Evolutionary conservation across 2,888 invertebrate genomes (phyloP).

Genomic region (Blastobasis adustella): DNA sequence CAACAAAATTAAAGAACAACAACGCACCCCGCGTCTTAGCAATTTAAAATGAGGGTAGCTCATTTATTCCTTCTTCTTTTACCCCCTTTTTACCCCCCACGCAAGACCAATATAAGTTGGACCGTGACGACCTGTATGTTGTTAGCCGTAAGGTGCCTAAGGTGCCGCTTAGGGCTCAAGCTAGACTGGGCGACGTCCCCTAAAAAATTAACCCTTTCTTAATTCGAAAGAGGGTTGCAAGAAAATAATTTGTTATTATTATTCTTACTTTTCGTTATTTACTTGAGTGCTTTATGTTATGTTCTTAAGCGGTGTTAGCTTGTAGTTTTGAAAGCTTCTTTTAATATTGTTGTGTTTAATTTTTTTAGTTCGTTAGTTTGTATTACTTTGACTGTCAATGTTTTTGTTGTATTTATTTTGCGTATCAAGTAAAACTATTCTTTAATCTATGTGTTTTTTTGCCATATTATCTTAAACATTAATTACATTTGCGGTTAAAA

Average conservation of each 20-base stretch:
- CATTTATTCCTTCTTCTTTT: slow-evolving; percentile 62
- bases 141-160: slow-evolving; percentile 10
- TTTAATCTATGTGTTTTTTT: too few relatives aligned
- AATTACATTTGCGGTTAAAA: too few relatives aligned
- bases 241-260: slow-evolving; percentile 31
- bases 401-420: too few relatives aligned
- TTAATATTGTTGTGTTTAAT: too few relatives aligned
- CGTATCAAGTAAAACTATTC: too few relatives aligned
- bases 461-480: too few relatives aligned
- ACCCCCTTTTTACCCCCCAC: slow-evolving; percentile 22
- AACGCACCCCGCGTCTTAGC: slow-evolving; percentile 40
- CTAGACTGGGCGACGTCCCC: slow-evolving; percentile 35
- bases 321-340: too few relatives aligned
- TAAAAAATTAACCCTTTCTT: slow-evolving; percentile 53
- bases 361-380: too few relatives aligned
- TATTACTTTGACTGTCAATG: too few relatives aligned
- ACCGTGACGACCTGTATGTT: slow-evolving; percentile 14
- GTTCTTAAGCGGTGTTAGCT: too few relatives aligned
- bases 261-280: slow-evolving; percentile 15
- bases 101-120: slow-evolving; percentile 17
- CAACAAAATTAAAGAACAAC: slow-evolving; percentile 47
- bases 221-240: slow-evolving; percentile 39
- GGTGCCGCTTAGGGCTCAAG: slow-evolving; percentile 24
- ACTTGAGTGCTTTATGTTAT: too few relatives aligned
- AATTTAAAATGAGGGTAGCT: slow-evolving; percentile 59